Evolutionary conservation across 2,113 vertebrate species (phyloP).

Genomic region (Toxotes chatareus): DNA sequence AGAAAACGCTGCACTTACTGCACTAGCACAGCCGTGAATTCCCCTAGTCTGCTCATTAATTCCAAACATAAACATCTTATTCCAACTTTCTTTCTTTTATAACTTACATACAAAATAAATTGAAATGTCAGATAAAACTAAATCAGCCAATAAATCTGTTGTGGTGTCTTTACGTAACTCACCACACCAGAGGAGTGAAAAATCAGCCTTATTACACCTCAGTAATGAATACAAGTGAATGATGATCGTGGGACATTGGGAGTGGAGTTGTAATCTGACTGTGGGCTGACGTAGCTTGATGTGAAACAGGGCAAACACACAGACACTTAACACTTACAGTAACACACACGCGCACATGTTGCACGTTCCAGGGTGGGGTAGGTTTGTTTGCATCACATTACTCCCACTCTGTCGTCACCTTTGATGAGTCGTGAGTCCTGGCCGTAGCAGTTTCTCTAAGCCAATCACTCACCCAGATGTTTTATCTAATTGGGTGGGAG

Average conservation of each 20-base stretch:
- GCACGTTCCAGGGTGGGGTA: slow-evolving; percentile 40
- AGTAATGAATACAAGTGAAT: slow-evolving; percentile 58
- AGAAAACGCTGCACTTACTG: background rate
- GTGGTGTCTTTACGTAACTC: slow-evolving; percentile 35
- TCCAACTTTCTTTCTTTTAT: background rate
- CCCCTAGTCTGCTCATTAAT: slow-evolving; percentile 13
- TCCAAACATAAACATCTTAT: slow-evolving; percentile 8
- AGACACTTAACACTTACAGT: slow-evolving; percentile 2
- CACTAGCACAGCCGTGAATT: background rate
- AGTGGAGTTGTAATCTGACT: slow-evolving; percentile 47
- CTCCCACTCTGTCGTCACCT: slow-evolving; percentile 67
- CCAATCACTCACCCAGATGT: slow-evolving; percentile 67
- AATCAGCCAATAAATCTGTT: slow-evolving; percentile 50
- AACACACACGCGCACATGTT: slow-evolving; percentile 8
- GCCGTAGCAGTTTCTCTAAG: slow-evolving; percentile 55
- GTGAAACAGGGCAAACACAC: slow-evolving; percentile 50
- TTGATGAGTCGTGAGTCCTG: slow-evolving; percentile 49
- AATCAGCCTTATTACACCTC: slow-evolving; percentile 40
- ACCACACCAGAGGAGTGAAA: slow-evolving; percentile 48
- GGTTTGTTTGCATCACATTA: slow-evolving; percentile 44
- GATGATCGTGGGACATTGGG: slow-evolving; percentile 54
- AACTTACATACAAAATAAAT: slow-evolving; percentile 16
- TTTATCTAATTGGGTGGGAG: slow-evolving; percentile 50
- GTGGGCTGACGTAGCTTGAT: slow-evolving; percentile 54
- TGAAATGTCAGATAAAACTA: slow-evolving; percentile 26